Evolutionary conservation across 1,140 invertebrate species (phyloP).

Genomic region (Sycophaga agraensis): DNA sequence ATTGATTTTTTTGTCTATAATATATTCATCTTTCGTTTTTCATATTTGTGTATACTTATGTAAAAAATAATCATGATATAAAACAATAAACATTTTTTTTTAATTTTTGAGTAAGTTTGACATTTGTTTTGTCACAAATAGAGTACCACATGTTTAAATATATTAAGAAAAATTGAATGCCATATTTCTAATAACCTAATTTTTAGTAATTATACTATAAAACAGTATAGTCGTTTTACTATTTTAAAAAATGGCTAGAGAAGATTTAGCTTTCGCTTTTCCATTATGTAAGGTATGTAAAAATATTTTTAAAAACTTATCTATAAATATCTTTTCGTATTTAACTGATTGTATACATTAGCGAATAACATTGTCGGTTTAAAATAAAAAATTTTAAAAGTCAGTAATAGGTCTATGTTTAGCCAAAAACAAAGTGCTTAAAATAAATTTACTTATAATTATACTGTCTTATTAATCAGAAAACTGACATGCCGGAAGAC

Average conservation of each 20-base stretch:
- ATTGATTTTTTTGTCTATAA: no score
- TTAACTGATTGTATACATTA: no score
- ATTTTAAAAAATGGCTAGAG: slow-evolving; percentile 18
- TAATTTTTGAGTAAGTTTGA: background rate
- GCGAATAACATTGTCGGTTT: no score
- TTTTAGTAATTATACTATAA: background rate
- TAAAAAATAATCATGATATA: slow-evolving; percentile 23
- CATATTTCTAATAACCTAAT: background rate
- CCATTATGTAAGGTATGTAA: slow-evolving; percentile 71
- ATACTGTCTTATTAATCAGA: slow-evolving; percentile 50
- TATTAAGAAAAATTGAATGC: slow-evolving; percentile 1
- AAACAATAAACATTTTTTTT: slow-evolving; percentile 20
- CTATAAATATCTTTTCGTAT: no score
- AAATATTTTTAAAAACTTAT: no score
- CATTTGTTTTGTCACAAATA: no score
- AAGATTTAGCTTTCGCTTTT: slow-evolving; percentile 68
- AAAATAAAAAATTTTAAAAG: no score
- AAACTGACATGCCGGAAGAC: slow-evolving; percentile 89
- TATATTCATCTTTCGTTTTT: slow-evolving; percentile 7
- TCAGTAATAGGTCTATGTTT: no score
- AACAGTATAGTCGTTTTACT: no score
- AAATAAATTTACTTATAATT: no score
- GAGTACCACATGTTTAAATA: no score
- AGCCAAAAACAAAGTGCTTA: no score
- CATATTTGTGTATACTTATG: slow-evolving; percentile 3